Percentiles rank a stretch among this genome's conserved stretches.
phyloP scores from a whole-genome alignment of 1,140 invertebrate genomes.

The Papilio helenus region DNA sequence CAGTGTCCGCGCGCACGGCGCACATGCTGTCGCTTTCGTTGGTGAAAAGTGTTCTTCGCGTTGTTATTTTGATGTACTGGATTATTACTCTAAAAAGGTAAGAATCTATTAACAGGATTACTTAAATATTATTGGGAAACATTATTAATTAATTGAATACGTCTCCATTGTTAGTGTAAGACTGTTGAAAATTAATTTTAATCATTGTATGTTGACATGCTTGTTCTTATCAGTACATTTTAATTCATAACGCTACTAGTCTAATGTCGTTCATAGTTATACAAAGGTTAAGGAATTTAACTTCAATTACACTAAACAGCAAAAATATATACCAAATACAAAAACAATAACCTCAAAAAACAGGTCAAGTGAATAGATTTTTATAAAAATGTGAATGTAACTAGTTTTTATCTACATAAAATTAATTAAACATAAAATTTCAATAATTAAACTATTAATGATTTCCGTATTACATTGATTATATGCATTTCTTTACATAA shows the following conservation, averaged over 20 bases:
- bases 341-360: neutral
- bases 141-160: neutral
- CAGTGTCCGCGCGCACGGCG: too few species aligned
- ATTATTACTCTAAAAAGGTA: neutral
- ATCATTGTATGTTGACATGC: too few species aligned
- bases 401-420: neutral
- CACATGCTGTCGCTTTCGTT: constrained; percentile 17
- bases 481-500: neutral
- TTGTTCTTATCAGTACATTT: too few species aligned
- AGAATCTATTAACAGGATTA: neutral
- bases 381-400: too few species aligned
- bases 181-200: too few species aligned
- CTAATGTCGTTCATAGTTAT: too few species aligned
- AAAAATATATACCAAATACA: too few species aligned
- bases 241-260: too few species aligned
- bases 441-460: neutral
- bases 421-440: neutral
- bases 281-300: neutral
- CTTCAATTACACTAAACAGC: neutral
- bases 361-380: too few species aligned
- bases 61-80: neutral
- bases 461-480: neutral
- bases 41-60: constrained; percentile 10
- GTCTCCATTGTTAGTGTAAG: too few species aligned
- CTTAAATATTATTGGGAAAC: neutral